These are phyloP conservation scores for Chloromyia formosa DNA, from an alignment of 2,888 invertebrate genomes.

Conservation along the genomic window DNA sequence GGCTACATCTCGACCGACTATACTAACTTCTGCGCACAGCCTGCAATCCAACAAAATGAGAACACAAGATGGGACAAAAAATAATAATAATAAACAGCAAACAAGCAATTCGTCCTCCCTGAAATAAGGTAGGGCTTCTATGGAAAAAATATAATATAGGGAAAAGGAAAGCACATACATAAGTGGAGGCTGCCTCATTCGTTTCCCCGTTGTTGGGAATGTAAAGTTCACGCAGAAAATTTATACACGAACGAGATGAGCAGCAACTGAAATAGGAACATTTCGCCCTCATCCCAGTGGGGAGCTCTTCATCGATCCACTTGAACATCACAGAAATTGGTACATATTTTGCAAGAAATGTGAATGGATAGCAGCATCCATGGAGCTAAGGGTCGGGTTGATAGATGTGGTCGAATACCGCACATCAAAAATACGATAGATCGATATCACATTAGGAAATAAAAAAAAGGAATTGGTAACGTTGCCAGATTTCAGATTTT, in stretches of 20 bases:
- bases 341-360: neutral
- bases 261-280: neutral
- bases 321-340: conserved; percentile 13
- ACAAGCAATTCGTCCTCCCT: conserved; percentile 22
- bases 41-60: conserved; percentile 7
- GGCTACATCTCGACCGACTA: neutral
- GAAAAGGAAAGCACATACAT: too few species aligned
- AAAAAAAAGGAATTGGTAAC: too few species aligned
- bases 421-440: too few species aligned
- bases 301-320: neutral
- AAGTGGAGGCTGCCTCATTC: neutral
- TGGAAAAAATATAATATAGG: conserved; percentile 2
- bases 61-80: neutral
- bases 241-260: conserved; percentile 2
- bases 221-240: conserved; percentile 13
- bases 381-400: conserved; percentile 5
- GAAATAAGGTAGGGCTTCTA: conserved; percentile 18
- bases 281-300: neutral
- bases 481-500: too few species aligned
- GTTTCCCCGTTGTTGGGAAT: neutral
- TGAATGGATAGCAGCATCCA: conserved; percentile 23
- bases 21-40: conserved; percentile 12
- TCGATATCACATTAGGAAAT: too few species aligned
- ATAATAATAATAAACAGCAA: conserved; percentile 11
- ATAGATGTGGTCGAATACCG: neutral